Evolutionary conservation across 2,888 invertebrate species (phyloP), one percentile per base, ranked within the genome.

Genomic region (Deroplatys truncata): DNA sequence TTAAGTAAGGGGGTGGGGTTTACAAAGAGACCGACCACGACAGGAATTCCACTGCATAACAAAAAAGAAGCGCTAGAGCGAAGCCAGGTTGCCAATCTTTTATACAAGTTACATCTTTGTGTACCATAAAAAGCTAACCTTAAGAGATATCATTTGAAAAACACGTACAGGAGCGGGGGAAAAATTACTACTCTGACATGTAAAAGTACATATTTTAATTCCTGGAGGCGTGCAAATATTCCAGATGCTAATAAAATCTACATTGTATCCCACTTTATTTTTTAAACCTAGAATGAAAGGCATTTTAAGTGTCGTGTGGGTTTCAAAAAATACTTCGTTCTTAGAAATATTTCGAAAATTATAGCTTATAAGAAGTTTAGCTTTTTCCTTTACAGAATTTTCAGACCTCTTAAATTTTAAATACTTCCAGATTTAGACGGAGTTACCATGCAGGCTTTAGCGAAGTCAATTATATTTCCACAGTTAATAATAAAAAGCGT

Each of bases 191-290:
- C 35, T 25, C 56, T n/a, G 35, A 35, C 87, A 28, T 87, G 35
- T 82, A 35, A 13, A 43, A 35, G 82, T 35, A 87, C 83, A 87
- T 83, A 43, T 87, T 87, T 87, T 82, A 87, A 87, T 82, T 87
- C 43, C 28, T 9, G 13, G 10, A 83, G 43, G 83, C 83, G 83
- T 83, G 87, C 87, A 83, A 83, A 82, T 83, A 87, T 87, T 87
- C 83, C 8, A 82, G 56, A n/a, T 13, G 56, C 83, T 87, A 87
- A 87, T 87, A 87, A 87, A 87, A 31, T 20, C 83, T 87, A 43
- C 87, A 87, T 82, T n/a, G 35, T 43, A 87, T 31, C 35, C 31
- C 20, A 72, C 5, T 72, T 72, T 72, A 72, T 72, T 72, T n/a
- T 72, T 72, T 72, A 72, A 20, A 72, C 56, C 56, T 16, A 72